Evolutionary conservation across 2,888 invertebrate species (phyloP).

Genomic region (Drosophila peninsularis): DNA sequence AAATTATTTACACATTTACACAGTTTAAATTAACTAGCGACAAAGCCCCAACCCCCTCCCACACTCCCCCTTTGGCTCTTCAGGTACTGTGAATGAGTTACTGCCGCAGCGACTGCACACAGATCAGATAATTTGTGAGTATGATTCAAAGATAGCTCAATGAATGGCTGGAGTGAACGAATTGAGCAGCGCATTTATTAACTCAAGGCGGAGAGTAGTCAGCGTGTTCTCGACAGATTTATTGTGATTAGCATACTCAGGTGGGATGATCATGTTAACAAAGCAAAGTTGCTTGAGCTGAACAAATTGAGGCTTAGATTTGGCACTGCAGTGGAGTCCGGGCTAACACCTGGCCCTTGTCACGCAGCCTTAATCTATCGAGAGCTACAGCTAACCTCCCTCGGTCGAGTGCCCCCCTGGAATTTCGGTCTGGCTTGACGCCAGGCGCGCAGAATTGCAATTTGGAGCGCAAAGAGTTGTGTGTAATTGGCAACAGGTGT

Average conservation of each 20-base stretch:
- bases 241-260: neutral
- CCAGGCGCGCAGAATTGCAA: conserved; percentile 51
- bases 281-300: neutral
- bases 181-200: conserved; percentile 40
- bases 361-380: neutral
- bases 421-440: conserved; percentile 12
- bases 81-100: conserved; percentile 50
- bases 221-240: neutral
- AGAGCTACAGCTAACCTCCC: conserved; percentile 2
- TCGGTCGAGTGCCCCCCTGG: conserved; percentile 13
- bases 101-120: conserved; percentile 32
- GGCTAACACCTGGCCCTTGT: conserved; percentile 6
- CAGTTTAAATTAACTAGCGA: conserved; percentile 66
- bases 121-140: conserved; percentile 57
- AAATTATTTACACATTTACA: conserved; percentile 77
- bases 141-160: conserved; percentile 56
- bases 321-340: neutral
- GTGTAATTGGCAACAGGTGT: conserved; percentile 51
- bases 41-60: conserved; percentile 4
- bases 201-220: conserved; percentile 9
- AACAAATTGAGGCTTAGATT: neutral
- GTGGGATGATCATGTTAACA: neutral
- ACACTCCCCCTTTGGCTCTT: neutral
- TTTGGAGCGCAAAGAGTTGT: conserved; percentile 52
- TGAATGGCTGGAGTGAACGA: conserved; percentile 63